These are phyloP conservation scores for Cydia fagiglandana DNA, from an alignment of 1,140 invertebrate species.

Conservation along the genomic window DNA sequence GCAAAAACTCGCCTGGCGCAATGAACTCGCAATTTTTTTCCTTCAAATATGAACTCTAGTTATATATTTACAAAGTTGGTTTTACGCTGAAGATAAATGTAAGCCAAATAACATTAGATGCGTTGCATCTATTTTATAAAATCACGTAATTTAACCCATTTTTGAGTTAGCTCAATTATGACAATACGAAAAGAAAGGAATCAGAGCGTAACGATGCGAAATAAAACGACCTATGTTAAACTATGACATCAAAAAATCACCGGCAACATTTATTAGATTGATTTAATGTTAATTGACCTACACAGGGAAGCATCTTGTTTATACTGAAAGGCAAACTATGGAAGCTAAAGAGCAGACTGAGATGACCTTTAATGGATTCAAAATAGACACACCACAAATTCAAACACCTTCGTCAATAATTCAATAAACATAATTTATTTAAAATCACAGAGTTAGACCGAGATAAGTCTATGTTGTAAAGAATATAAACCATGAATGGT, in stretches of 20 bases:
- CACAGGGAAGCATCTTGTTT: too few relatives aligned
- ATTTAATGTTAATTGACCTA: not conserved
- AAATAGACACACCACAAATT: too few relatives aligned
- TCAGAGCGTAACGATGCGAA: not conserved
- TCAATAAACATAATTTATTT: too few relatives aligned
- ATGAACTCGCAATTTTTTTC: not conserved
- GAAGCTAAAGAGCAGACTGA: too few relatives aligned
- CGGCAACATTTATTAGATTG: not conserved
- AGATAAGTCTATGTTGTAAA: too few relatives aligned
- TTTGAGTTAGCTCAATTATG: not conserved
- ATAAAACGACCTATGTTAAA: not conserved
- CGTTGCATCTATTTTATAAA: not conserved
- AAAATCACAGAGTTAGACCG: too few relatives aligned
- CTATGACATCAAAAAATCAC: not conserved
- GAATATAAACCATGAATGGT: too few relatives aligned
- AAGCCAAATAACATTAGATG: not conserved
- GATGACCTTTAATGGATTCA: too few relatives aligned
- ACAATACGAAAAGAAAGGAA: not conserved
- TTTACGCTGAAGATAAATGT: not conserved
- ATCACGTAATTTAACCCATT: conserved; percentile 9
- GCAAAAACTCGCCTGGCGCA: not conserved
- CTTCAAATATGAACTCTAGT: not conserved
- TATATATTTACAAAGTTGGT: not conserved
- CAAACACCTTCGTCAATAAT: too few relatives aligned
- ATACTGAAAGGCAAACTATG: too few relatives aligned